phyloP scores from a whole-genome alignment of 2,888 invertebrate species.

The Cosmopolites sordidus region DNA sequence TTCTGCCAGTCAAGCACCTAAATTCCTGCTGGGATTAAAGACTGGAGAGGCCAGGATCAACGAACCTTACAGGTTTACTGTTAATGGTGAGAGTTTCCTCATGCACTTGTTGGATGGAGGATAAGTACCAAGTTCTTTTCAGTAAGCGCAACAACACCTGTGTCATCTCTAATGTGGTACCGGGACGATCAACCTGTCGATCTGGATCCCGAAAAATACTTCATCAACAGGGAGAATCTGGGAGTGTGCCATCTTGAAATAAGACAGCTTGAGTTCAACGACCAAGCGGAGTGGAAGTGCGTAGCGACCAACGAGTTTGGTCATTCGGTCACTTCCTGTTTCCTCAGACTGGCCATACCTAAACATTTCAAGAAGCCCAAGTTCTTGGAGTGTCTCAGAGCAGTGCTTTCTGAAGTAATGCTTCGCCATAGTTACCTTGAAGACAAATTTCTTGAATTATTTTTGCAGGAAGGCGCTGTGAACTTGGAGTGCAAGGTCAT shows the following conservation, averaged over 20 bases:
- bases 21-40: slow-evolving; percentile 75
- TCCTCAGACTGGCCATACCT: slow-evolving; percentile 78
- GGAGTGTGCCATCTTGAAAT: slow-evolving; percentile 73
- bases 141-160: slow-evolving; percentile 71
- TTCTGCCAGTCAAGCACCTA: slow-evolving; percentile 75
- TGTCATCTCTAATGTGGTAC: slow-evolving; percentile 82
- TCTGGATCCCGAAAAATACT: slow-evolving; percentile 61
- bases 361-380: slow-evolving; percentile 84
- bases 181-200: slow-evolving; percentile 79
- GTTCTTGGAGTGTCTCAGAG: slow-evolving; percentile 79
- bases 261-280: slow-evolving; percentile 69
- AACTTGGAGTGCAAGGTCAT: slow-evolving; percentile 91
- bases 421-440: too few species aligned
- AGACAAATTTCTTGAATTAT: too few species aligned
- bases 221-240: slow-evolving; percentile 62
- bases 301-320: slow-evolving; percentile 86
- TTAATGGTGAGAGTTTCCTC: slow-evolving; percentile 59
- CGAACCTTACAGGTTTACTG: slow-evolving; percentile 73
- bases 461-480: slow-evolving; percentile 64
- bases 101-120: slow-evolving; percentile 5
- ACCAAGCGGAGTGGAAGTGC: slow-evolving; percentile 91
- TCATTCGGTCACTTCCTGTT: slow-evolving; percentile 83
- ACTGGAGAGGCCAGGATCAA: slow-evolving; percentile 80
- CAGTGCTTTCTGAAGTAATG: slow-evolving; percentile 67
- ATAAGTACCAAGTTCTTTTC: slow-evolving; percentile 33